Evolutionary conservation across 2,888 invertebrate species (phyloP).

Genomic region (Cheilosia soror): DNA sequence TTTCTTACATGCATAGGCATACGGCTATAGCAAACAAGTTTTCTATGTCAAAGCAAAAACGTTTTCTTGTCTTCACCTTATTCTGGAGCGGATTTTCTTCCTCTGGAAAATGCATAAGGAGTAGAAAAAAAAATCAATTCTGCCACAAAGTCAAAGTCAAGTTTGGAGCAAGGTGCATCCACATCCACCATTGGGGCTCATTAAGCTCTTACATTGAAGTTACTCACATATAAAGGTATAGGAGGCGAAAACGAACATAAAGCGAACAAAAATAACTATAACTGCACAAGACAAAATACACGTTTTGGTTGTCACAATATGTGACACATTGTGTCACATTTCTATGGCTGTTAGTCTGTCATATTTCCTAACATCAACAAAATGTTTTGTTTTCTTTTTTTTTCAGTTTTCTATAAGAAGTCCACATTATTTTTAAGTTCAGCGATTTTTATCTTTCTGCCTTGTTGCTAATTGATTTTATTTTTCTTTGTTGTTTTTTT

Average conservation of each 20-base stretch:
- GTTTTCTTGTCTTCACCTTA: slow-evolving; percentile 30
- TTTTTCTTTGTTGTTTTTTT: slow-evolving; percentile 9
- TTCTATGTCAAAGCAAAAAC: slow-evolving; percentile 26
- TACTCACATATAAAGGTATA: not conserved
- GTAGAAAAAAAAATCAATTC: slow-evolving; percentile 36
- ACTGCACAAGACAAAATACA: slow-evolving; percentile 39
- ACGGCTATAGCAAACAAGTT: slow-evolving; percentile 53
- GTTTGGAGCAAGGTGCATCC: slow-evolving; percentile 18
- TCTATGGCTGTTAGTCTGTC: slow-evolving; percentile 10
- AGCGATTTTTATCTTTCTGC: slow-evolving; percentile 50
- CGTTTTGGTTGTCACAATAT: slow-evolving; percentile 39
- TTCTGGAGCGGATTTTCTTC: slow-evolving; percentile 49
- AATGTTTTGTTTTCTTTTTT: slow-evolving; percentile 4
- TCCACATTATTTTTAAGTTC: slow-evolving; percentile 46
- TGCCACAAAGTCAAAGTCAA: slow-evolving; percentile 62
- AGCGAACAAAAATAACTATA: slow-evolving; percentile 2
- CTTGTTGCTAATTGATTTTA: slow-evolving; percentile 56
- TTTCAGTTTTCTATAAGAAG: slow-evolving; percentile 2
- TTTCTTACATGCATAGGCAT: slow-evolving; percentile 11
- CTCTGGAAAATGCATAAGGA: slow-evolving; percentile 26
- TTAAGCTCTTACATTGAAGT: slow-evolving; percentile 8
- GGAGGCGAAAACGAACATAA: not conserved
- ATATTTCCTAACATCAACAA: slow-evolving; percentile 41
- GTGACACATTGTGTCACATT: slow-evolving; percentile 25
- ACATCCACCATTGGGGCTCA: slow-evolving; percentile 26